phyloP scores from a whole-genome alignment of 2,888 invertebrate species.

The Neuroscelio doddi region DNA sequence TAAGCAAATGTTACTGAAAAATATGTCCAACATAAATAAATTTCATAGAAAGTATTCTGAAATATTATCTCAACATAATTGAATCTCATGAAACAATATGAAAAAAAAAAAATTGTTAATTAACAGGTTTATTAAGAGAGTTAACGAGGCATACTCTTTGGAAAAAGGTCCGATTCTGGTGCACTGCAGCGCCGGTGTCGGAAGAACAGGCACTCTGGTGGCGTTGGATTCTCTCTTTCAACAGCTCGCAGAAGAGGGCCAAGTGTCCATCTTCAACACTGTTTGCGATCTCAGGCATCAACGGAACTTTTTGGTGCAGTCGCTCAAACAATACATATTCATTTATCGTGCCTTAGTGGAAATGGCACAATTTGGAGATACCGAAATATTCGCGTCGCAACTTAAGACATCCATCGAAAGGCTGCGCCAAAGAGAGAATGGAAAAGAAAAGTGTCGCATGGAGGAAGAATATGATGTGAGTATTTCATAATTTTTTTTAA shows the following conservation, averaged over 20 bases:
- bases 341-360: constrained; percentile 95
- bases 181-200: constrained; percentile 96
- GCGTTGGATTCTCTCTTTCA: constrained; percentile 93
- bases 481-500: constrained; percentile 31
- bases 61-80: too few species aligned
- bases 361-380: constrained; percentile 92
- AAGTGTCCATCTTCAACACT: constrained; percentile 92
- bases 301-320: constrained; percentile 95
- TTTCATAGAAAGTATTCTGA: too few species aligned
- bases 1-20: too few species aligned
- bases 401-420: constrained; percentile 83
- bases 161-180: constrained; percentile 90
- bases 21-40: too few species aligned
- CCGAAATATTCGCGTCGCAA: constrained; percentile 84
- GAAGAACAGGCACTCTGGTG: constrained; percentile 94
- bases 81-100: too few species aligned
- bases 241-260: constrained; percentile 86
- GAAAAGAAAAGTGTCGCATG: constrained; percentile 81
- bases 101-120: not conserved
- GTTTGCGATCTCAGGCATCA: constrained; percentile 92
- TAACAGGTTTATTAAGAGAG: constrained; percentile 82
- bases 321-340: constrained; percentile 97
- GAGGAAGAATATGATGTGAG: constrained; percentile 90
- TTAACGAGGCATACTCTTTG: constrained; percentile 88
- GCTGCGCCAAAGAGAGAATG: constrained; percentile 82